Conservation (phyloP, 2,888 invertebrate species). For the Thera britannica region DNA sequence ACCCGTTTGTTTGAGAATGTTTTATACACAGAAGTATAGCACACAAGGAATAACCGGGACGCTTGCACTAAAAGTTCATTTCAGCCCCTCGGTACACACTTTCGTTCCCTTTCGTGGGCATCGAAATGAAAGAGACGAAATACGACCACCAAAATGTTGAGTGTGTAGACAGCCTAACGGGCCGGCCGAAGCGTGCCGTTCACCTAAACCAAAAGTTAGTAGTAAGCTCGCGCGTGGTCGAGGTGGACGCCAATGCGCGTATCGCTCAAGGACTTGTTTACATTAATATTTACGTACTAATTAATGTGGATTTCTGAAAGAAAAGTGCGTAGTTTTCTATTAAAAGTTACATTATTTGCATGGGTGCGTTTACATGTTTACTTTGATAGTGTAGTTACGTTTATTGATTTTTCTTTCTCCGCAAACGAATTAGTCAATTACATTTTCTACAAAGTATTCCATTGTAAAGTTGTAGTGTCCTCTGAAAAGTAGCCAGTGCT, state of each 20-base stretch:
- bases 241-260: constrained; percentile 65
- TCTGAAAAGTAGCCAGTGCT: constrained; percentile 79
- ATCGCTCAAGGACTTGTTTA: constrained; percentile 62
- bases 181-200: constrained; percentile 53
- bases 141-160: constrained; percentile 36
- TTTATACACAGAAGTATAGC: constrained; percentile 50
- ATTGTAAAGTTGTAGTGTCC: constrained; percentile 61
- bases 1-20: constrained; percentile 54
- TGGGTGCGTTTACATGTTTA: constrained; percentile 52
- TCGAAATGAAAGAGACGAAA: constrained; percentile 47
- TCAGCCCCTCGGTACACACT: constrained; percentile 44
- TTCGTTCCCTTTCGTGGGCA: constrained; percentile 45
- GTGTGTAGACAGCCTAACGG: constrained; percentile 52
- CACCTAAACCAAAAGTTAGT: constrained; percentile 65
- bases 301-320: constrained; percentile 53
- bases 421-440: constrained; percentile 53
- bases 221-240: constrained; percentile 72
- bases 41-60: constrained; percentile 52
- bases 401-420: constrained; percentile 56
- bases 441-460: constrained; percentile 54
- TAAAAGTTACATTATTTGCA: constrained; percentile 48
- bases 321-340: constrained; percentile 58
- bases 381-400: constrained; percentile 37
- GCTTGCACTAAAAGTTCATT: constrained; percentile 65
- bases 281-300: constrained; percentile 63